Evolutionary conservation across 2,888 invertebrate genomes (phyloP).

Genomic region (Drosophila ustulata): DNA sequence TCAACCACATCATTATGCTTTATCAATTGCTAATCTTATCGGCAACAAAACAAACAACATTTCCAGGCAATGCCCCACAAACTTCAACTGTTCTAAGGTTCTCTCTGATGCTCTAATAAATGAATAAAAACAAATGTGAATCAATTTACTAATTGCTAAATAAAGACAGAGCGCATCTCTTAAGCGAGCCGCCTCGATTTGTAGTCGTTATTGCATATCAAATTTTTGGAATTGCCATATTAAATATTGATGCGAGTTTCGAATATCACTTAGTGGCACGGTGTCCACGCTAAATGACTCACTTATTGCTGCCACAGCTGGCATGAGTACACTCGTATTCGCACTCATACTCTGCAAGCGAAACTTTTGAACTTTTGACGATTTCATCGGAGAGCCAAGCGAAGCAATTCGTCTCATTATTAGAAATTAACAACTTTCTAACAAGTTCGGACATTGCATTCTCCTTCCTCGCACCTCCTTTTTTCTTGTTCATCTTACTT

Average conservation of each 20-base stretch:
- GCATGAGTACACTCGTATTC: conserved; percentile 6
- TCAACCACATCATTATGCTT: conserved; percentile 27
- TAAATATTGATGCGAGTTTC: conserved; percentile 41
- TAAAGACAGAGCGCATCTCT: background rate
- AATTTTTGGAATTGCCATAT: conserved; percentile 30
- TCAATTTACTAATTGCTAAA: background rate
- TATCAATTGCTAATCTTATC: conserved; percentile 2
- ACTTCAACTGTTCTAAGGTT: background rate
- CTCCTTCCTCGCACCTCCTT: background rate
- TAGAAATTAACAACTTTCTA: conserved; percentile 64
- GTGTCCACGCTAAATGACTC: conserved; percentile 1
- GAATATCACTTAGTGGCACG: conserved; percentile 10
- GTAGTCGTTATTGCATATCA: conserved; percentile 6
- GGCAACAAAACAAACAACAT: background rate
- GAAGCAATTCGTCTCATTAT: conserved; percentile 32
- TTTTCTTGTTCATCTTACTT: too few relatives aligned
- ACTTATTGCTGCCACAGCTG: background rate
- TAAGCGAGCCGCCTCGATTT: background rate
- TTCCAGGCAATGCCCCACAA: background rate
- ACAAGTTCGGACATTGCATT: conserved; percentile 41
- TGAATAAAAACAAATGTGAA: background rate
- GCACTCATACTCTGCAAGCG: too few relatives aligned
- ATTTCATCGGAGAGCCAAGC: conserved; percentile 34
- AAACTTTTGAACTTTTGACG: conserved; percentile 45
- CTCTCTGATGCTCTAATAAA: too few relatives aligned